Base-by-base conservation (phyloP, 2,797 vertebrate genomes). In the Eulemur rubriventer region DNA sequence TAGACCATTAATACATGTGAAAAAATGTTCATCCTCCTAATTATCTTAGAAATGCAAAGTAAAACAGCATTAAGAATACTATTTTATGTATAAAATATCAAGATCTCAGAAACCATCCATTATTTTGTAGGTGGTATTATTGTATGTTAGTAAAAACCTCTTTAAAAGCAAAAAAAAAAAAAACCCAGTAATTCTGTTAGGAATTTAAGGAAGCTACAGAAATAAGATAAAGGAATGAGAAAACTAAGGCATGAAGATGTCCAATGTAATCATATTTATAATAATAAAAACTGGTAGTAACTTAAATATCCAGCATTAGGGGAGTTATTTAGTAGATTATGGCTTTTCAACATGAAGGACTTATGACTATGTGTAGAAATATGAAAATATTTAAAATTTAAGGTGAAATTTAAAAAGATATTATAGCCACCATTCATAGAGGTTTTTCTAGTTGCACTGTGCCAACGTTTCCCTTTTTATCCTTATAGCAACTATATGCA, bases 21-120 rank as follows among this genome's bases (percentile, higher is more conserved):
- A n/a, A 87, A 89, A 59, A 26, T 35, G 14, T 63, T 84, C 55
- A 43, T 82, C 12, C 50, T 91, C 22, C 61, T 55, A 38, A 83
- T 82, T 38, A 24, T 69, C 12, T 95, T 91, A 80, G 59, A 83
- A 84, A 55, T 38, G 10, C 6, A 94, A 94, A 52, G 43, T 69
- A 57, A 63, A 79, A 85, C 48, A 57, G 33, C 35, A 13, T 86
- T 79, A 79, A 48, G 24, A 61, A 18, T 57, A 28, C 18, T 7
- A 43, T 85, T 93, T 93, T 86, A 38, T 67, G 11, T 67, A 38
- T 81, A 95, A 92, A 95, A 94, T 73, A 38, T 85, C 63, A 88
- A 13, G 24, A 43, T 90, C 35, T 93, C 33, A 61, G 50, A 72
- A 94, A 78, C 50, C 38, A 6, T 41, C 67, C 20, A 55, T 55